Conservation (phyloP, 2,888 invertebrate species). For the Nomada hirtipes region DNA sequence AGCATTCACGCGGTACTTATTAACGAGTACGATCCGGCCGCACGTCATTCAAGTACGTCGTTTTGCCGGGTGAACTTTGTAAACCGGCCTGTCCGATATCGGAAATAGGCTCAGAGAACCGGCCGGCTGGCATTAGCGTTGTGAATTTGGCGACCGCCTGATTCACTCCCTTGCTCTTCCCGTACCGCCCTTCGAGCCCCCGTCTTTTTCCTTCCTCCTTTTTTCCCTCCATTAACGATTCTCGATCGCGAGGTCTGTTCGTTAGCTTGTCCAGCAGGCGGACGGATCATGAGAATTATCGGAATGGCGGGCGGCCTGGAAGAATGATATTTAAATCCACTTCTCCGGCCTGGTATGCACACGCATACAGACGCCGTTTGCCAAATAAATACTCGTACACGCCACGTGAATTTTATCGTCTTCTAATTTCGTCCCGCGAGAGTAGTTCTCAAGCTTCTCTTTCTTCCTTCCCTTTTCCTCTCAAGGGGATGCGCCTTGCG, state of each 20-base stretch:
- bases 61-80: conserved; percentile 53
- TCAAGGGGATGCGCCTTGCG: conserved; percentile 18
- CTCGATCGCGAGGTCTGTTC: conserved; percentile 36
- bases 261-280: conserved; percentile 22
- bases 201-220: not conserved
- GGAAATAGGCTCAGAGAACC: conserved; percentile 67
- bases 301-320: conserved; percentile 25
- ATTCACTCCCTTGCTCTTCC: not conserved
- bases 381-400: not conserved
- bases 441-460: not conserved
- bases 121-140: conserved; percentile 43
- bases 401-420: conserved; percentile 30
- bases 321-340: conserved; percentile 45
- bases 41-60: conserved; percentile 58
- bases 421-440: conserved; percentile 18
- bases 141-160: conserved; percentile 45
- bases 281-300: conserved; percentile 43
- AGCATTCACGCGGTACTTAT: conserved; percentile 58
- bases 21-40: conserved; percentile 54
- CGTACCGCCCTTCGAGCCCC: not conserved
- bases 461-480: not conserved
- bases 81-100: conserved; percentile 64
- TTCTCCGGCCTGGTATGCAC: not conserved
- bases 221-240: conserved; percentile 51
- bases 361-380: not conserved